Conservation (phyloP, 1,140 invertebrate genomes). For the Epicauta chinensis region DNA sequence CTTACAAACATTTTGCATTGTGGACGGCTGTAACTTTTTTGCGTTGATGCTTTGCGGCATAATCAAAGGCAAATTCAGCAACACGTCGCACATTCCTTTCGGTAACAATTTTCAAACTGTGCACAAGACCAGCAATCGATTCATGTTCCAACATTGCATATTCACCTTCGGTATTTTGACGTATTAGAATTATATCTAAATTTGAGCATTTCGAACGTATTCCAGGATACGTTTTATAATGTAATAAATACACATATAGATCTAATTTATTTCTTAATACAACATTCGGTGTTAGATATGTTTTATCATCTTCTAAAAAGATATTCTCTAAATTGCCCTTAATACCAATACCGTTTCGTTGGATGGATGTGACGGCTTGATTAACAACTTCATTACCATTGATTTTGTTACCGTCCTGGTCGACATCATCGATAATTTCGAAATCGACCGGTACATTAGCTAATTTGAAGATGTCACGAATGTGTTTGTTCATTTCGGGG, state of each 20-base stretch:
- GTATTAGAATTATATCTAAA: constrained; percentile 59
- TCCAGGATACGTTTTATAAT: constrained; percentile 55
- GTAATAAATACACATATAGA: constrained; percentile 62
- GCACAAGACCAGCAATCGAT: constrained; percentile 64
- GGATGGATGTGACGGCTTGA: constrained; percentile 55
- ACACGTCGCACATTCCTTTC: constrained; percentile 66
- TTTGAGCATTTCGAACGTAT: constrained; percentile 51
- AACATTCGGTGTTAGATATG: constrained; percentile 16
- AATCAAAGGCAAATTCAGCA: constrained; percentile 76
- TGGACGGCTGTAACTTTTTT: constrained; percentile 79
- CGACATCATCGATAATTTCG: constrained; percentile 48
- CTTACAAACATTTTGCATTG: constrained; percentile 46
- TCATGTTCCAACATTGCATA: constrained; percentile 62
- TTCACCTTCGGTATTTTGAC: constrained; percentile 60
- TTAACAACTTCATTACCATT: constrained; percentile 45
- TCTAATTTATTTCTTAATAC: constrained; percentile 45
- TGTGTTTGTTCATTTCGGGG: constrained; percentile 51
- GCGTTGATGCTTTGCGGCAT: constrained; percentile 62
- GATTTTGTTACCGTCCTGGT: constrained; percentile 32
- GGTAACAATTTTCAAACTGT: constrained; percentile 79
- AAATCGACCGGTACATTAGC: constrained; percentile 59
- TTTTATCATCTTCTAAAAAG: background rate
- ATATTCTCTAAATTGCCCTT: constrained; percentile 46
- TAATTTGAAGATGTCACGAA: constrained; percentile 49
- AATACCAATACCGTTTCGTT: constrained; percentile 58